A percentile compares a stretch with the other conserved stretches of the same genome.
Evolutionary conservation across 2,113 vertebrate genomes (phyloP).

Genomic region (Hirundichthys speculiger): DNA sequence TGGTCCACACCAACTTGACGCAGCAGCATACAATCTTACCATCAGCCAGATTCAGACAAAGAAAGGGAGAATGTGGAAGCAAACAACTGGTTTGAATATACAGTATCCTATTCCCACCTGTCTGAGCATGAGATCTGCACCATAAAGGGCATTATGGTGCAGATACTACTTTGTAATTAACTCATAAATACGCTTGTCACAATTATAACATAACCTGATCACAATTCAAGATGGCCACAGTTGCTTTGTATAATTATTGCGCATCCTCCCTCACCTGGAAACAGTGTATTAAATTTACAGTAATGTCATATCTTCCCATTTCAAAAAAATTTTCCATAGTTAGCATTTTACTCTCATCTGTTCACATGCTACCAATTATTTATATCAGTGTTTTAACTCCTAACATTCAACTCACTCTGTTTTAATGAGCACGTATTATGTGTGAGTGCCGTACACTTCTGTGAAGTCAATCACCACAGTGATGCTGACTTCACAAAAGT

Average conservation of each 20-base stretch:
- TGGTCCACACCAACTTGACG: neutral
- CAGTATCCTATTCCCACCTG: constrained; percentile 38
- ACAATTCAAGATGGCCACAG: neutral
- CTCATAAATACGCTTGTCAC: neutral
- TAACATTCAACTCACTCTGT: no score
- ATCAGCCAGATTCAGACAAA: neutral
- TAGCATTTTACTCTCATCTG: no score
- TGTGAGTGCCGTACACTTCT: no score
- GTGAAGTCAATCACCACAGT: no score
- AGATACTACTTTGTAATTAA: constrained; percentile 9
- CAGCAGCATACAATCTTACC: neutral
- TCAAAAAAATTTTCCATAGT: no score
- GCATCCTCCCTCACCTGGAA: no score
- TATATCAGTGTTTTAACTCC: no score
- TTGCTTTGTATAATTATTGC: neutral
- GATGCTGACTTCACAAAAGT: no score
- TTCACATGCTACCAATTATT: no score
- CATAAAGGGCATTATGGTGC: no score
- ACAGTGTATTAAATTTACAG: neutral
- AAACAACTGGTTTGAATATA: constrained; percentile 33
- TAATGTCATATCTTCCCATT: neutral
- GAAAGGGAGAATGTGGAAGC: constrained; percentile 7
- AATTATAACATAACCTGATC: neutral
- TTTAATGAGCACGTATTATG: no score
- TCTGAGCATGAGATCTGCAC: constrained; percentile 31